A percentile compares a stretch with the other conserved stretches of the same genome.
These are phyloP conservation scores for Beaufortia kweichowensis DNA, from an alignment of 2,113 vertebrate genomes.

Conservation along the genomic window DNA sequence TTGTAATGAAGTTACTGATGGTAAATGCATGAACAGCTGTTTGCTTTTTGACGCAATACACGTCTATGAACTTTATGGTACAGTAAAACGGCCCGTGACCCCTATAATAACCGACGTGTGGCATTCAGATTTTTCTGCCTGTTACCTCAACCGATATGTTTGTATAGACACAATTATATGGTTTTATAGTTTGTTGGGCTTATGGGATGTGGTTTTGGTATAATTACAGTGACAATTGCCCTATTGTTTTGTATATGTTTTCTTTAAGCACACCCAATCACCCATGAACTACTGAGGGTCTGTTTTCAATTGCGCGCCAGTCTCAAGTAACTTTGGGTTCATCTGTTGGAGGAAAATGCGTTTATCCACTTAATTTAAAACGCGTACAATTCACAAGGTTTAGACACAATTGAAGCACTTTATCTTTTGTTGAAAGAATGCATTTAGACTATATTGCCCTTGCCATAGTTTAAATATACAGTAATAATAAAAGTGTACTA, in stretches of 20 bases:
- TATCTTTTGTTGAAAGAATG: no score
- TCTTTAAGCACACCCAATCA: neutral
- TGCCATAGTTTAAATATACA: no score
- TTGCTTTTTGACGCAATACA: neutral
- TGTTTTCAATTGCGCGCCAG: slow-evolving; percentile 20
- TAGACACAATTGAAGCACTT: neutral
- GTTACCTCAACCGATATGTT: neutral
- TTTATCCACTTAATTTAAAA: neutral
- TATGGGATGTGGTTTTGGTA: neutral
- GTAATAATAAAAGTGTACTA: no score
- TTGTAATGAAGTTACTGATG: neutral
- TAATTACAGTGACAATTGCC: neutral
- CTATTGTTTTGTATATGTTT: neutral
- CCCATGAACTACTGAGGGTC: neutral
- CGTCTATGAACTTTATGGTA: neutral
- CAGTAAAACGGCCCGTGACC: neutral
- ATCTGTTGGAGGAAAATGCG: neutral
- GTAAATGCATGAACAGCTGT: neutral
- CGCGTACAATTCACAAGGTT: neutral
- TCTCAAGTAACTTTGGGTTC: neutral
- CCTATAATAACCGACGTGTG: neutral
- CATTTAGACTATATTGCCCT: no score
- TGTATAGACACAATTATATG: neutral
- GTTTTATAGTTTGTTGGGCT: no score
- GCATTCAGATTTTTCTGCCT: neutral